phyloP scores from a whole-genome alignment of 2,888 invertebrate genomes.

The Chloromyia formosa region DNA sequence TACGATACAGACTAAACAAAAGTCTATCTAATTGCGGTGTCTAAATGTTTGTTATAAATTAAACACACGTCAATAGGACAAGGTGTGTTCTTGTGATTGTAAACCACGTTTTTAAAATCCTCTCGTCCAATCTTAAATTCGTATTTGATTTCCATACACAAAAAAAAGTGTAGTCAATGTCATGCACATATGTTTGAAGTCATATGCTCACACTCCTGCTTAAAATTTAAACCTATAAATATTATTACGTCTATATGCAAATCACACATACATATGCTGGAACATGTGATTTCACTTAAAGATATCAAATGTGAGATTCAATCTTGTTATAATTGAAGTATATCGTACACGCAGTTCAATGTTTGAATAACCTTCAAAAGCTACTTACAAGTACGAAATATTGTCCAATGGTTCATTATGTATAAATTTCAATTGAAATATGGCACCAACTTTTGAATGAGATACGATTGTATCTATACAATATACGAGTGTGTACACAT shows the following conservation, averaged over 20 bases:
- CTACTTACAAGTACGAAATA: neutral
- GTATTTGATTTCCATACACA: conserved; percentile 13
- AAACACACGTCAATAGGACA: conserved; percentile 6
- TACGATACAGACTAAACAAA: neutral
- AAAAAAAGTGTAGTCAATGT: conserved; percentile 16
- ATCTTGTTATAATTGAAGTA: neutral
- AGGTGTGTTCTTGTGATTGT: conserved; percentile 3
- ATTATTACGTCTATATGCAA: neutral
- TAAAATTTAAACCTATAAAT: no score
- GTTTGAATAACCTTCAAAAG: conserved; percentile 7
- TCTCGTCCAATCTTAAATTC: neutral
- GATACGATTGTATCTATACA: neutral
- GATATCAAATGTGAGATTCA: neutral
- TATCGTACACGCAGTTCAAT: neutral
- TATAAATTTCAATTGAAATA: neutral
- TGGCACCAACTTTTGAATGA: neutral
- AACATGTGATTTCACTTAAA: neutral
- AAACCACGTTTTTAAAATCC: neutral
- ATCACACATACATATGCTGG: neutral
- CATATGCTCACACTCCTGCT: neutral
- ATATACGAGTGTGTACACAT: neutral
- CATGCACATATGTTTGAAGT: neutral
- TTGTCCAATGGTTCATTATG: conserved; percentile 4
- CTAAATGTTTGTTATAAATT: conserved; percentile 32
- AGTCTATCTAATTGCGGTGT: conserved; percentile 18